phyloP scores from a whole-genome alignment of 2,888 invertebrate species.

The Oxytorus armatus region DNA sequence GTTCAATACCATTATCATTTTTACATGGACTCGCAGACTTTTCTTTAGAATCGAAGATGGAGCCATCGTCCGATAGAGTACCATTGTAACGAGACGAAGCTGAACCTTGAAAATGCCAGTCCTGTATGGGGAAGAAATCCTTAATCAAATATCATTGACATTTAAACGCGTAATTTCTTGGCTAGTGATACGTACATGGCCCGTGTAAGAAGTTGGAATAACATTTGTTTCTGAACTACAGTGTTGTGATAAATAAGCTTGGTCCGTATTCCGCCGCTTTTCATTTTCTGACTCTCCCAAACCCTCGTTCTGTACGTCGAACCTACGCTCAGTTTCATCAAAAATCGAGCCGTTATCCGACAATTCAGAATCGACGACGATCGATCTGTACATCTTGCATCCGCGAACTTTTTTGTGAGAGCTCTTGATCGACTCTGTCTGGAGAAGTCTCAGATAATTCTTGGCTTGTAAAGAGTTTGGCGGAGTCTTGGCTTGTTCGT shows the following conservation, averaged over 20 bases:
- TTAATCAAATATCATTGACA: neutral
- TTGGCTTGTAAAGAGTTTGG: conserved; percentile 76
- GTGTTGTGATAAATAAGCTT: neutral
- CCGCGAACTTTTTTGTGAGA: conserved; percentile 78
- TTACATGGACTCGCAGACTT: conserved; percentile 44
- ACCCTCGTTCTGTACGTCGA: conserved; percentile 16
- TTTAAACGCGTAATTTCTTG: neutral
- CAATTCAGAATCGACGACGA: conserved; percentile 67
- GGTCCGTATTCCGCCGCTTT: neutral
- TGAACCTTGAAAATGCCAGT: conserved; percentile 10
- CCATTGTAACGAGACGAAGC: conserved; percentile 15
- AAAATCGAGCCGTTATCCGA: conserved; percentile 81
- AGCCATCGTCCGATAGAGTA: conserved; percentile 65
- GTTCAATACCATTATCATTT: conserved; percentile 22
- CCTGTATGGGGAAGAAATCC: conserved; percentile 30
- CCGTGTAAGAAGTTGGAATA: conserved; percentile 10
- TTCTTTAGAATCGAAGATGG: conserved; percentile 65
- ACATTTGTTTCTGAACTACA: conserved; percentile 1
- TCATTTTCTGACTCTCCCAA: conserved; percentile 6
- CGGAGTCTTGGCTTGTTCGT: conserved; percentile 72
- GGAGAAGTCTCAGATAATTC: conserved; percentile 72
- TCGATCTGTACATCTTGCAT: conserved; percentile 59
- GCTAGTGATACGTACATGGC: neutral
- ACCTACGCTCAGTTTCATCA: conserved; percentile 72
- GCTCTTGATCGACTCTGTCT: conserved; percentile 79